phyloP scores from a whole-genome alignment of 2,797 vertebrate species.

The Hippoglossus hippoglossus region DNA sequence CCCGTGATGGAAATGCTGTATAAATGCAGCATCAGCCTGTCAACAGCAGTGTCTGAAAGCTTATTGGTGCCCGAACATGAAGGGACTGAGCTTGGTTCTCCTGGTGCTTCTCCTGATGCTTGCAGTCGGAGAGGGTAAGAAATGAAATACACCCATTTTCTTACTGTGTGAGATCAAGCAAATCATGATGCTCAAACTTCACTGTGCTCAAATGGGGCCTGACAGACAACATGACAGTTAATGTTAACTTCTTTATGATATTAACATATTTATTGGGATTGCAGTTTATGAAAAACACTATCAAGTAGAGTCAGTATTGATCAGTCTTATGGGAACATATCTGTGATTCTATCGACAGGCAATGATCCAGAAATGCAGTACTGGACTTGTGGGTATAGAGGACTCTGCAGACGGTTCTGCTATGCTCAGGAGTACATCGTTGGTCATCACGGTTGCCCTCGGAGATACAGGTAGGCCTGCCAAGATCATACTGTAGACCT shows the following conservation, averaged over 20 bases:
- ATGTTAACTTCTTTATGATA: not conserved
- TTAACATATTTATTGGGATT: not conserved
- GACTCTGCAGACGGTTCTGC: conserved; percentile 84
- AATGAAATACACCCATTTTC: conserved; percentile 35
- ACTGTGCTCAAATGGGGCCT: not conserved
- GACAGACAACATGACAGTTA: not conserved
- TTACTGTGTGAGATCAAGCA: conserved; percentile 36
- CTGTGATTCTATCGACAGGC: conserved; percentile 49
- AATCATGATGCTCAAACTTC: conserved; percentile 25
- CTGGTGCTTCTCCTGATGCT: conserved; percentile 81
- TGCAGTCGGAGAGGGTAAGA: conserved; percentile 79
- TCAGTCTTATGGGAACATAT: not conserved
- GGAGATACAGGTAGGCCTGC: conserved; percentile 77
- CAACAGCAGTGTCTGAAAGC: conserved; percentile 70
- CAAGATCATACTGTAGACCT: not conserved
- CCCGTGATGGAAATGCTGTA: conserved; percentile 74
- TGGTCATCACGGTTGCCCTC: conserved; percentile 82
- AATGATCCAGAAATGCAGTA: conserved; percentile 72
- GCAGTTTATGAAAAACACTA: not conserved
- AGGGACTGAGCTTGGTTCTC: conserved; percentile 78
- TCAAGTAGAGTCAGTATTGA: not conserved
- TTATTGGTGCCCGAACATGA: conserved; percentile 77
- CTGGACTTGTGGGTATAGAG: conserved; percentile 80
- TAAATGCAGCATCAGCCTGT: conserved; percentile 79
- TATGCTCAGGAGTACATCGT: conserved; percentile 80